A percentile compares a stretch with the other conserved stretches of the same genome.
Evolutionary conservation across 2,888 invertebrate genomes (phyloP).

Genomic region (Fragum sueziense): DNA sequence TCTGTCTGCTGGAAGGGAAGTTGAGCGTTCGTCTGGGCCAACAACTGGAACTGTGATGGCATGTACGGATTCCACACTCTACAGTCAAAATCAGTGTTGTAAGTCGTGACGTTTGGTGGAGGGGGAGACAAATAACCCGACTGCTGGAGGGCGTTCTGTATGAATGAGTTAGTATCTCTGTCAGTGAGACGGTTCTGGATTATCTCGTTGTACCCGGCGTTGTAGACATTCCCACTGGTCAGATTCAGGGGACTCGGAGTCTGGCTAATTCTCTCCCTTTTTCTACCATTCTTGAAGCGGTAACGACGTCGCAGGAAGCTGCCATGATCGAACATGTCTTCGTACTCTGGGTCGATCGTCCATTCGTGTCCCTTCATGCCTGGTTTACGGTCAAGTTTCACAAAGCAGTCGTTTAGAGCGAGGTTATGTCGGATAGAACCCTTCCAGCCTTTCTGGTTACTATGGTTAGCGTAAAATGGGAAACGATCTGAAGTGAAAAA

Average conservation of each 20-base stretch:
- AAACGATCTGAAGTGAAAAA: conserved; percentile 60
- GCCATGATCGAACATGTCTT: conserved; percentile 78
- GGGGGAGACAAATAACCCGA: conserved; percentile 32
- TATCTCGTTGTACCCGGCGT: not conserved
- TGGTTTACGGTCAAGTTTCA: conserved; percentile 71
- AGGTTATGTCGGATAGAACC: conserved; percentile 78
- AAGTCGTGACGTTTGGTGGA: not conserved
- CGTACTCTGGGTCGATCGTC: conserved; percentile 75
- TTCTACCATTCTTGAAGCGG: conserved; percentile 71
- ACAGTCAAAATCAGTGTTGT: not conserved
- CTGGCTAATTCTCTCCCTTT: conserved; percentile 23
- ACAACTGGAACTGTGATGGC: not conserved
- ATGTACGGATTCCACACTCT: conserved; percentile 28
- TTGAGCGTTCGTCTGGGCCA: not conserved
- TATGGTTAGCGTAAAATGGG: conserved; percentile 71
- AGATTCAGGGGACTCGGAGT: not conserved
- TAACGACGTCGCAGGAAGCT: conserved; percentile 75
- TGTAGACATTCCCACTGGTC: not conserved
- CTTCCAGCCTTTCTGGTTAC: conserved; percentile 74
- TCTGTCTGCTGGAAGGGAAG: not conserved
- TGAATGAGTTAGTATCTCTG: conserved; percentile 22
- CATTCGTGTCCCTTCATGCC: conserved; percentile 77
- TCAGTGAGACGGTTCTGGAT: conserved; percentile 32
- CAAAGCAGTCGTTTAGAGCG: conserved; percentile 78
- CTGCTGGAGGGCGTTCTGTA: conserved; percentile 40